Conservation (phyloP, 2,113 vertebrate species). For the Nannobrachium achirus region DNA sequence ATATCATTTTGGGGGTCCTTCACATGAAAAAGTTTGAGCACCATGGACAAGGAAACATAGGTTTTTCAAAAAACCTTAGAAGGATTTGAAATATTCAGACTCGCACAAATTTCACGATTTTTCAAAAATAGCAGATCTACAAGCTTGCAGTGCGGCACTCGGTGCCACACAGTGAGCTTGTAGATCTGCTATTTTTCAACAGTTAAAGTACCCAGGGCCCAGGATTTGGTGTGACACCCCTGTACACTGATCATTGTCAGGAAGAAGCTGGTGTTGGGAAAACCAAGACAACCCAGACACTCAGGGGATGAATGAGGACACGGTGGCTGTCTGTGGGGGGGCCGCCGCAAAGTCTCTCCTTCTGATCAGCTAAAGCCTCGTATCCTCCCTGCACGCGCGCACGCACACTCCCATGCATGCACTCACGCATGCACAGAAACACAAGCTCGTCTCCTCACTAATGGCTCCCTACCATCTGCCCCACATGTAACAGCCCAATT, state of each 20-base stretch:
- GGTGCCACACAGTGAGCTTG: too few relatives aligned
- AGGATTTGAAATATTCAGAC: too few relatives aligned
- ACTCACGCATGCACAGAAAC: neutral
- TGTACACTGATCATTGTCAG: slow-evolving; percentile 7
- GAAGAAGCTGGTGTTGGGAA: slow-evolving; percentile 10
- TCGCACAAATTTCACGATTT: too few relatives aligned
- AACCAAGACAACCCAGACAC: slow-evolving; percentile 17
- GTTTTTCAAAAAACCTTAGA: too few relatives aligned
- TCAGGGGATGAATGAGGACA: slow-evolving; percentile 27
- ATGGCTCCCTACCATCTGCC: slow-evolving; percentile 71
- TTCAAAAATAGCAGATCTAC: too few relatives aligned
- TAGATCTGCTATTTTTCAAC: too few relatives aligned
- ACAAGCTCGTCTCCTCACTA: slow-evolving; percentile 30
- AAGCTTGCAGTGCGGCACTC: too few relatives aligned
- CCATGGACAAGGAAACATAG: too few relatives aligned
- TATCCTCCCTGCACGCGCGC: neutral
- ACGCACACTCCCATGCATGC: neutral
- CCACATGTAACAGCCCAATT: slow-evolving; percentile 71
- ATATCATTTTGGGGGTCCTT: too few relatives aligned
- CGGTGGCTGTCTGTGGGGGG: slow-evolving; percentile 15
- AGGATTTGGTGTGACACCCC: too few relatives aligned
- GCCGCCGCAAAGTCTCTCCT: neutral
- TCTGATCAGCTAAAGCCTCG: slow-evolving; percentile 38
- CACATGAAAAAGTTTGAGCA: too few relatives aligned
- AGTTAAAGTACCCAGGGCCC: too few relatives aligned